Evolutionary conservation across 2,888 invertebrate genomes (phyloP).

Genomic region (Minunthozetes semirufus): DNA sequence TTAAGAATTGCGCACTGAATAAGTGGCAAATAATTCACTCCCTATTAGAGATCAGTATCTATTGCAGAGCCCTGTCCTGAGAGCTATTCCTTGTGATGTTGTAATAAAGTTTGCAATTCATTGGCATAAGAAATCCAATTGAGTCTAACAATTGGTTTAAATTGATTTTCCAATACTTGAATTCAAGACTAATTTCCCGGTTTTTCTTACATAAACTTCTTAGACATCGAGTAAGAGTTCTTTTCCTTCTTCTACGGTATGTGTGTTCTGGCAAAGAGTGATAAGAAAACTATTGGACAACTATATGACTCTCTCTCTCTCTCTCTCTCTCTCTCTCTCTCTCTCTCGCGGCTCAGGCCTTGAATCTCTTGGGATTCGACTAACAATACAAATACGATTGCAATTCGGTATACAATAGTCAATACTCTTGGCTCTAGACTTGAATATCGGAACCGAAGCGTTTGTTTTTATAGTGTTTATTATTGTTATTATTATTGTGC

Average conservation of each 20-base stretch:
- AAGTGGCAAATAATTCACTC: too few species aligned
- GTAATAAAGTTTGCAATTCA: background rate
- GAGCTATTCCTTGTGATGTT: background rate
- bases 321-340: too few species aligned
- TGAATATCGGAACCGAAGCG: background rate
- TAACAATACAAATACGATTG: background rate
- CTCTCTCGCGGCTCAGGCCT: too few species aligned
- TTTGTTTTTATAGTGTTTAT: conserved; percentile 9
- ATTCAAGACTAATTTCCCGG: background rate
- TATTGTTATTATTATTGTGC: background rate
- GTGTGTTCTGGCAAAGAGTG: too few species aligned
- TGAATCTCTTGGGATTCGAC: conserved; percentile 1
- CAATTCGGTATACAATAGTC: background rate
- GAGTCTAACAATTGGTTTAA: background rate
- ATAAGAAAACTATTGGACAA: too few species aligned
- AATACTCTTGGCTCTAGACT: background rate
- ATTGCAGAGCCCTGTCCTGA: too few species aligned
- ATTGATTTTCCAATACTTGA: background rate
- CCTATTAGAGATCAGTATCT: too few species aligned
- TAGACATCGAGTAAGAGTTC: too few species aligned
- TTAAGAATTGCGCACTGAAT: too few species aligned
- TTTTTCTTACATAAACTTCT: background rate
- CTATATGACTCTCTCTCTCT: too few species aligned
- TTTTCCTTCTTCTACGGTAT: too few species aligned
- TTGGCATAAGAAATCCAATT: background rate